Evolutionary conservation across 2,113 vertebrate species (phyloP).

Genomic region (Rynchops niger): DNA sequence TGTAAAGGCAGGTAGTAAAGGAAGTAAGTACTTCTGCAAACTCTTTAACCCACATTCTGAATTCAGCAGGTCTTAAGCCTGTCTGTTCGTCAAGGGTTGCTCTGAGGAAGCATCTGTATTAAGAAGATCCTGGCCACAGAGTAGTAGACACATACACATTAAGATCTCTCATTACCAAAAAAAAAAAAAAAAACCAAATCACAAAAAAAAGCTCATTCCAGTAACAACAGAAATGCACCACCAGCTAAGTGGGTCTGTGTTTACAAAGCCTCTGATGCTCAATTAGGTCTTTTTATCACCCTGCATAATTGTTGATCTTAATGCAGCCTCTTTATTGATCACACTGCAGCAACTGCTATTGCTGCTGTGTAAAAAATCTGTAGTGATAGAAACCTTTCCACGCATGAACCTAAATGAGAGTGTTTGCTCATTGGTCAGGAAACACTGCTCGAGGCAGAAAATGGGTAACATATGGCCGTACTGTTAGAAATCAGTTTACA

Average conservation of each 20-base stretch:
- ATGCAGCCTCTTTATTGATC: background rate
- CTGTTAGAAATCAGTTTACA: background rate
- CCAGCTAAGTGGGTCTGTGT: background rate
- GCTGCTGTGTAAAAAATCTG: background rate
- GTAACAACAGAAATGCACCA: background rate
- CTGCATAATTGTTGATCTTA: background rate
- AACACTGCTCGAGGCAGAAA: slow-evolving; percentile 34
- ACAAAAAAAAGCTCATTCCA: background rate
- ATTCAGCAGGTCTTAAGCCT: background rate
- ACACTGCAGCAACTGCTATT: background rate
- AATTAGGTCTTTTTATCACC: background rate
- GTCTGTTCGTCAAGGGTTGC: background rate
- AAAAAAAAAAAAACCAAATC: background rate
- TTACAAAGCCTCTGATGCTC: background rate
- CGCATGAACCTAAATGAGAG: background rate
- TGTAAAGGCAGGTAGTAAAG: background rate
- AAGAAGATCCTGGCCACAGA: background rate
- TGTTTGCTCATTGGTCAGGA: slow-evolving; percentile 49
- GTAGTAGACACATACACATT: background rate
- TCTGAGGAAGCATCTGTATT: background rate
- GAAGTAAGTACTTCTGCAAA: background rate
- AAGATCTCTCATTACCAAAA: background rate
- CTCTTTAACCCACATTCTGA: background rate
- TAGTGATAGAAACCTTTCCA: slow-evolving; percentile 9
- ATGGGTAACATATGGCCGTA: slow-evolving; percentile 4